phyloP scores from a whole-genome alignment of 1,140 invertebrate species.

The Cephus cinctus region DNA sequence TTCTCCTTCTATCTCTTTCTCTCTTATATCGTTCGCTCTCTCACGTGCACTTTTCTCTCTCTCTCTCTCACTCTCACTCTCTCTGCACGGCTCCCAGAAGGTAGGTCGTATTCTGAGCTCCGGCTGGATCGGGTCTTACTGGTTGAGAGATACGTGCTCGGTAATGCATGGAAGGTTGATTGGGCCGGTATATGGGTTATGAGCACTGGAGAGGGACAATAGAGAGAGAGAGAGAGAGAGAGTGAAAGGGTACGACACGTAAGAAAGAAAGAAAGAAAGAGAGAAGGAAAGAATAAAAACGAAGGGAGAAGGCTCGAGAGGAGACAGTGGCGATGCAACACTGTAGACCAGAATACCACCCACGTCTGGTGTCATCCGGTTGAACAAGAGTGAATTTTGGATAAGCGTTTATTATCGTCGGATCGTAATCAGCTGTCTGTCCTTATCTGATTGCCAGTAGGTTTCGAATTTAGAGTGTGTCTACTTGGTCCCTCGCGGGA shows the following conservation, averaged over 20 bases:
- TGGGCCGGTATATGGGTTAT: background rate
- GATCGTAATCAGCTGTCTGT: background rate
- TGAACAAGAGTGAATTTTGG: slow-evolving; percentile 4
- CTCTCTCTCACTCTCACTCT: slow-evolving; percentile 8
- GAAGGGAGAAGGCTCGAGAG: too few species aligned
- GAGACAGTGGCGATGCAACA: too few species aligned
- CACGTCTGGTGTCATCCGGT: slow-evolving; percentile 14
- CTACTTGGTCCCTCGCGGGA: too few species aligned
- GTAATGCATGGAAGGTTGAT: background rate
- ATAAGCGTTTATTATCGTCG: background rate
- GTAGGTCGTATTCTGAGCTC: slow-evolving; percentile 24
- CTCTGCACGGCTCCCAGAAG: slow-evolving; percentile 20
- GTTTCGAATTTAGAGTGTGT: slow-evolving; percentile 55
- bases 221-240: background rate
- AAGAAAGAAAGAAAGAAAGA: slow-evolving; percentile 3
- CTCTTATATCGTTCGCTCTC: slow-evolving; percentile 1
- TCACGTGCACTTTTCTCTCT: slow-evolving; percentile 2
- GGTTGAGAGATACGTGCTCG: background rate
- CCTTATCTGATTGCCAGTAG: too few species aligned
- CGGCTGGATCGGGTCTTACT: too few species aligned
- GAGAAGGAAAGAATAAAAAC: slow-evolving; percentile 4
- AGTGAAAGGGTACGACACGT: slow-evolving; percentile 2
- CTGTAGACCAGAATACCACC: slow-evolving; percentile 21
- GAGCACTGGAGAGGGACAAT: background rate
- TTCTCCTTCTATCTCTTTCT: slow-evolving; percentile 50